A percentile compares a stretch with the other conserved stretches of the same genome.
phyloP scores from a whole-genome alignment of 2,888 invertebrate genomes.

The Drosophila dives region DNA sequence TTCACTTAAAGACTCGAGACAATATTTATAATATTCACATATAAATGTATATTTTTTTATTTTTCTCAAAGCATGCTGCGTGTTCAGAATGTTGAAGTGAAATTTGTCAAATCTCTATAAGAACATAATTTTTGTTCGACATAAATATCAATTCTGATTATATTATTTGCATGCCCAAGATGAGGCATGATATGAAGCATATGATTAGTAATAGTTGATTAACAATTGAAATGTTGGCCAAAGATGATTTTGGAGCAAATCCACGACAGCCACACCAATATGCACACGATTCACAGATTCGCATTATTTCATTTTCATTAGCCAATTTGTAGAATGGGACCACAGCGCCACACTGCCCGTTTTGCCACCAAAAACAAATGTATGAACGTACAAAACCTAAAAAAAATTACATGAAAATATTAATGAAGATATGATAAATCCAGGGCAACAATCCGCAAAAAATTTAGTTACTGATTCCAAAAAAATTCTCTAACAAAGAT shows the following conservation, averaged over 20 bases:
- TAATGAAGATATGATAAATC: not conserved
- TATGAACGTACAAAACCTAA: not conserved
- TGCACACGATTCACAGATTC: constrained; percentile 3
- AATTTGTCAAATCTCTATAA: not conserved
- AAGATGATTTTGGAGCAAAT: not conserved
- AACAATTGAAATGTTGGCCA: too few species aligned
- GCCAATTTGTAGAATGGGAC: not conserved
- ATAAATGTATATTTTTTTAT: not conserved
- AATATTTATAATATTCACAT: not conserved
- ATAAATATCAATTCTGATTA: not conserved
- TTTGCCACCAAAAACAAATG: not conserved
- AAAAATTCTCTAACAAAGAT: not conserved
- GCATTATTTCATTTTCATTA: not conserved
- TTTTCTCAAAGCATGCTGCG: not conserved
- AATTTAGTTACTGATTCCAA: not conserved
- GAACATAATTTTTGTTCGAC: not conserved
- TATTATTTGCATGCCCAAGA: not conserved
- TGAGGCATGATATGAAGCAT: not conserved
- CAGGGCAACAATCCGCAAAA: not conserved
- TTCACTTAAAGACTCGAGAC: not conserved
- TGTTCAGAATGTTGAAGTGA: not conserved
- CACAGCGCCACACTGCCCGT: not conserved
- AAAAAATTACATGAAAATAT: not conserved
- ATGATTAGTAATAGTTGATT: not conserved
- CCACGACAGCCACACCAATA: constrained; percentile 8